Evolutionary conservation across 1,140 invertebrate genomes (phyloP).

Genomic region (Anastrepha ludens): DNA sequence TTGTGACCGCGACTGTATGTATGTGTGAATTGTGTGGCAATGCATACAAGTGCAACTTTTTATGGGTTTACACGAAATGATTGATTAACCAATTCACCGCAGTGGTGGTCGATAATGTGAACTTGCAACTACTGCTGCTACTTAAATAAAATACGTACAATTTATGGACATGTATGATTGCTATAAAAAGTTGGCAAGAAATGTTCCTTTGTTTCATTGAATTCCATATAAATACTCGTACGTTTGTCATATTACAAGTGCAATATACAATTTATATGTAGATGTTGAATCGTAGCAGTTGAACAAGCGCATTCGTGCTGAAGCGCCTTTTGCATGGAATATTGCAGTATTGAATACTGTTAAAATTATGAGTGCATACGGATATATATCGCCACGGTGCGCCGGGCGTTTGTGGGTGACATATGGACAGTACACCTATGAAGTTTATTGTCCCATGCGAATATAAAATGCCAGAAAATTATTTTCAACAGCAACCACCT

Average conservation of each 20-base stretch:
- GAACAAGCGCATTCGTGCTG: background rate
- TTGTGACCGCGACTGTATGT: background rate
- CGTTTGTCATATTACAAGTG: no score
- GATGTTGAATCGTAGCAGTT: background rate
- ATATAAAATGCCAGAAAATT: no score
- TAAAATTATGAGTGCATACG: no score
- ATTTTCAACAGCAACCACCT: no score
- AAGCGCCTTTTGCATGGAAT: no score
- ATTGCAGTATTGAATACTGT: no score
- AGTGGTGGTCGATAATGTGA: background rate
- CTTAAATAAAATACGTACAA: background rate
- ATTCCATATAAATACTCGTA: background rate
- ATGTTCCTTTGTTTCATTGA: slow-evolving; percentile 38
- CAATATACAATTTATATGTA: no score
- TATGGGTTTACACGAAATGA: slow-evolving; percentile 33
- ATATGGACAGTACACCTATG: no score
- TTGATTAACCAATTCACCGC: background rate
- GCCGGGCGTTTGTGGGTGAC: no score
- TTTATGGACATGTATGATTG: background rate
- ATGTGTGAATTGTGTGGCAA: background rate
- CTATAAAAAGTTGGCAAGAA: background rate
- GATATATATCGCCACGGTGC: no score
- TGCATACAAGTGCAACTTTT: slow-evolving; percentile 23
- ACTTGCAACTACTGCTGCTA: background rate
- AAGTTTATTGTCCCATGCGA: no score